Percentiles rank a stretch among this genome's conserved stretches.
These are phyloP conservation scores for Osmoderma eremita DNA, from an alignment of 2,888 invertebrate species.

Conservation along the genomic window DNA sequence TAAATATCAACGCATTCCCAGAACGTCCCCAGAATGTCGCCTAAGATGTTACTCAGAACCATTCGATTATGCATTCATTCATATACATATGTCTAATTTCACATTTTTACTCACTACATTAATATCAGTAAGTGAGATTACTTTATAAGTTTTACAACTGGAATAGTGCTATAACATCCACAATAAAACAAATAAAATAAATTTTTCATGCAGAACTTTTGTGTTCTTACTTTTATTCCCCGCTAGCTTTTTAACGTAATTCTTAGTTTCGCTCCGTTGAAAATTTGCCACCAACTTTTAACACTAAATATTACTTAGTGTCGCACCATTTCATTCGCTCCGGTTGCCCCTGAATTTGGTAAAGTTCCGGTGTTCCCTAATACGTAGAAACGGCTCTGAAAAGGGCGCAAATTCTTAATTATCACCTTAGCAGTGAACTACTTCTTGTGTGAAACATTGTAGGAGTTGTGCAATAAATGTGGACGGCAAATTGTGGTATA, in stretches of 20 bases:
- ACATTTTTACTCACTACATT: too few relatives aligned
- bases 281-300: conserved; percentile 39
- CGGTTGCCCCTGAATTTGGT: conserved; percentile 33
- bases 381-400: conserved; percentile 5
- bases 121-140: too few relatives aligned
- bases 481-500: conserved; percentile 19
- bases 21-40: too few relatives aligned
- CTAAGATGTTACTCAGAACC: too few relatives aligned
- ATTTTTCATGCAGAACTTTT: neutral
- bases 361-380: neutral
- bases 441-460: conserved; percentile 20
- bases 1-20: too few relatives aligned
- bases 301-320: conserved; percentile 43
- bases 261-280: conserved; percentile 26
- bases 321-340: conserved; percentile 40
- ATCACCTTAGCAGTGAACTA: conserved; percentile 22
- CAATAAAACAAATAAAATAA: too few relatives aligned
- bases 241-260: conserved; percentile 37
- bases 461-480: conserved; percentile 28
- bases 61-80: too few relatives aligned
- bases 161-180: too few relatives aligned
- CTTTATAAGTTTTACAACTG: too few relatives aligned
- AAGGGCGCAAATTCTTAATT: conserved; percentile 28
- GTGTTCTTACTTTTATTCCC: neutral
- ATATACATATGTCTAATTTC: too few relatives aligned